Evolutionary conservation across 2,113 vertebrate genomes (phyloP), one percentile per base, ranked within the genome.

Genomic region (Odobenus rosmarus): DNA sequence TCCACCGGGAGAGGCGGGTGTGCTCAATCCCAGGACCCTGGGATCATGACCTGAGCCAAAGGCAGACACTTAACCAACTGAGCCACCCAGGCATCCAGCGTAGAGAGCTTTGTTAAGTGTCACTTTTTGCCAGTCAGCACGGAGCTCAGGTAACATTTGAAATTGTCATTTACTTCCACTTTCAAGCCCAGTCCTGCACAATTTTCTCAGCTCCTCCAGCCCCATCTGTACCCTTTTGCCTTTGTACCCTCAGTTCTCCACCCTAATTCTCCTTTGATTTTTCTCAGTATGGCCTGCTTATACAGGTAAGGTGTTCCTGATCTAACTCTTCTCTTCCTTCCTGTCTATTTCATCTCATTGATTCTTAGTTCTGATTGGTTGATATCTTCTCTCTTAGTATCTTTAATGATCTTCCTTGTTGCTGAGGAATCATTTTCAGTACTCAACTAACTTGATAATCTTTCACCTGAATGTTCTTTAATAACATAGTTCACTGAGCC

Each of bases 381-480:
- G 14, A 76, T 84, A 21, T 71, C 39, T n/a, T 93, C 28, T 76
- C 28, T 76, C 4, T 51, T 89, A 95, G 67, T 93, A 77, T 67
- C 26, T 1, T 95, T 85, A 95, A 31, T 67, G 69, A 67, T 18
- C 26, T 36, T 86, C 51, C 23, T 94, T 21, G 33, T 49, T 4
- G 1, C 4, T 31, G 55, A 94, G n/a, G 19, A 76, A 91, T 1
- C 1, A 91, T 90, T 91, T 87, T 59, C 9, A 67, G 15, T 49
- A 61, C 24, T 79, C 84, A 86, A 88, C 1, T 88, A 59, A 57
- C 3, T 67, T n/a, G 36, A 81, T 39, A 67, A 26, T 57, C 59
- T 94, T 93, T 94, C n/a, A 55, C 15, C 12, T 74, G 53, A 83
- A 86, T 87, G 24, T 91, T 39, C 18, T 85, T 67, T 80, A 77